Conservation (phyloP, 2,888 invertebrate genomes). For the Nomada fucata region DNA sequence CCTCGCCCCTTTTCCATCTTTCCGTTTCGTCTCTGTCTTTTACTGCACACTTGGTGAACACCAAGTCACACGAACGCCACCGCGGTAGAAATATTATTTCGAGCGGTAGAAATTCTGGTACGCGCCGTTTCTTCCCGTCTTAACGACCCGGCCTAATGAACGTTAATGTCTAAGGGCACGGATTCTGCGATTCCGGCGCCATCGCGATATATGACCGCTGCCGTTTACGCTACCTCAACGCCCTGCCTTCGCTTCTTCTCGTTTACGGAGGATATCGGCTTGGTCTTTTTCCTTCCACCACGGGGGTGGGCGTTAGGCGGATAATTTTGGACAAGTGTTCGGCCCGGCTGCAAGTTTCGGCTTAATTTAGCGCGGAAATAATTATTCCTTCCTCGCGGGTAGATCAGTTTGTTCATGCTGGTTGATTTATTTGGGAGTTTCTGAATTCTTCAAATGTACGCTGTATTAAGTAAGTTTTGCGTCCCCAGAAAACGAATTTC, state of each 20-base stretch:
- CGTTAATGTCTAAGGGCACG: constrained; percentile 51
- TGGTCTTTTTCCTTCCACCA: too few relatives aligned
- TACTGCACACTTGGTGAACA: neutral
- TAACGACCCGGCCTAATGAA: constrained; percentile 64
- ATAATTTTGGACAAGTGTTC: too few relatives aligned
- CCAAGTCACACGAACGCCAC: constrained; percentile 48
- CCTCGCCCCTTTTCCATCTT: neutral
- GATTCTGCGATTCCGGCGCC: constrained; percentile 50
- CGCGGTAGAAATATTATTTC: constrained; percentile 66
- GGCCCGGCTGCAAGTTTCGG: too few relatives aligned
- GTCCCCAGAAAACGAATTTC: too few relatives aligned
- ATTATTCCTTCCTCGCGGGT: too few relatives aligned
- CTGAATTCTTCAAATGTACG: too few relatives aligned
- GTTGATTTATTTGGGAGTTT: too few relatives aligned
- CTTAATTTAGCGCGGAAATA: too few relatives aligned
- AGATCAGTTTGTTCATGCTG: too few relatives aligned
- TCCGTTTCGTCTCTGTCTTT: neutral
- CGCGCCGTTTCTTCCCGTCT: constrained; percentile 48
- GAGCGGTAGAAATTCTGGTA: constrained; percentile 52
- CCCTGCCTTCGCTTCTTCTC: neutral
- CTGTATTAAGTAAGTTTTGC: too few relatives aligned
- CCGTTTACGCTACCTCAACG: constrained; percentile 27
- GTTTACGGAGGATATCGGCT: neutral
- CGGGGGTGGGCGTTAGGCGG: too few relatives aligned
- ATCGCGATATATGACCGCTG: constrained; percentile 31